Conservation (phyloP, 2,113 vertebrate genomes). For the Sapajus apella region DNA sequence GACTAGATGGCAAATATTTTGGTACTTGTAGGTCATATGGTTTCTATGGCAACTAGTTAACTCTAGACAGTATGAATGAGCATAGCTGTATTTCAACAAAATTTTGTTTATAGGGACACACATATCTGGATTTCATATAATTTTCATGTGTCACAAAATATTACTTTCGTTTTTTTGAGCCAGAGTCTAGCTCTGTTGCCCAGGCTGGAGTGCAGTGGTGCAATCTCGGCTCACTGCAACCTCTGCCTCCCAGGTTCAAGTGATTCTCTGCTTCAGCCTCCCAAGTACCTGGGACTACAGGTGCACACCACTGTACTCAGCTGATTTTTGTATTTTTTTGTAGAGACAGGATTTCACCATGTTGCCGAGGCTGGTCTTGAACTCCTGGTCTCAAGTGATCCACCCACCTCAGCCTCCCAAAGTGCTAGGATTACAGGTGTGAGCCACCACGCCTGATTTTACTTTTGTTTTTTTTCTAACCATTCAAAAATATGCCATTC, state of each 20-base stretch:
- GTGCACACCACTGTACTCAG: too few species aligned
- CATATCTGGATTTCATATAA: not conserved
- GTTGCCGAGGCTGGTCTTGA: not conserved
- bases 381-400: not conserved
- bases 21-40: not conserved
- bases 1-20: not conserved
- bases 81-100: not conserved
- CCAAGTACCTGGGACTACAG: too few species aligned
- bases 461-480: not conserved
- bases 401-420: not conserved
- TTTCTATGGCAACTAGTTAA: slow-evolving; percentile 32
- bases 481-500: not conserved
- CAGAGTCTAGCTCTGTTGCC: too few species aligned
- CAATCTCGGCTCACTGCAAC: too few species aligned
- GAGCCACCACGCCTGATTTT: not conserved
- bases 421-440: not conserved
- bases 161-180: not conserved
- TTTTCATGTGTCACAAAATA: slow-evolving; percentile 11
- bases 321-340: not conserved
- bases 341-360: not conserved
- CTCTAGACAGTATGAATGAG: not conserved
- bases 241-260: too few species aligned
- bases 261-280: too few species aligned
- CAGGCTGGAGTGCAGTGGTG: too few species aligned
- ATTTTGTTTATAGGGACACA: slow-evolving; percentile 36